Conservation (phyloP, 2,888 invertebrate genomes). For the Leptinotarsa peninsularis region DNA sequence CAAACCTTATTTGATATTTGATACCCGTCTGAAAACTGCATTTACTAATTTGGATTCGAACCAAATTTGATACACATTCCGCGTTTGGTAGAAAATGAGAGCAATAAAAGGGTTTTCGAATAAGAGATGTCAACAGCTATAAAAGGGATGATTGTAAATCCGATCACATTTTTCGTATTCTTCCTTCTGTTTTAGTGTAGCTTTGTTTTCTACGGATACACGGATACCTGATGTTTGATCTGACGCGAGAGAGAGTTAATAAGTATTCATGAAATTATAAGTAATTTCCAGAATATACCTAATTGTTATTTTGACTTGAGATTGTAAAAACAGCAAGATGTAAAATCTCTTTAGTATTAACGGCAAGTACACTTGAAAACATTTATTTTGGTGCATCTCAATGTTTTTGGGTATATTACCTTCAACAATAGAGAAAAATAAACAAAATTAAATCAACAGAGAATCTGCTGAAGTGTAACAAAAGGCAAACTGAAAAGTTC, state of each 20-base stretch:
- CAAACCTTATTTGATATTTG: conserved; percentile 65
- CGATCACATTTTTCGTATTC: conserved; percentile 36
- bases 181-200: conserved; percentile 16
- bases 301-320: too few species aligned
- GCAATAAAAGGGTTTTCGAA: conserved; percentile 60
- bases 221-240: neutral
- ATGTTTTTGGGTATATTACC: too few species aligned
- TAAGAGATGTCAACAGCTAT: conserved; percentile 35
- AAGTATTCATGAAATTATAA: neutral
- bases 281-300: neutral
- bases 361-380: too few species aligned
- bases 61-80: conserved; percentile 66
- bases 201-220: conserved; percentile 16
- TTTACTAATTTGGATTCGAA: conserved; percentile 66
- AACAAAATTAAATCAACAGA: too few species aligned
- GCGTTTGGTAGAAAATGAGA: conserved; percentile 61
- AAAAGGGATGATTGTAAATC: conserved; percentile 42
- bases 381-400: too few species aligned
- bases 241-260: neutral
- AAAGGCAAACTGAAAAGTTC: too few species aligned
- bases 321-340: too few species aligned
- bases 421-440: too few species aligned
- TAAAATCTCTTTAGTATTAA: too few species aligned
- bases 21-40: conserved; percentile 63
- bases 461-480: too few species aligned